Percentiles rank a stretch among this genome's conserved stretches.
phyloP scores from a whole-genome alignment of 2,888 invertebrate genomes.

The Drosophila neotestacea region DNA sequence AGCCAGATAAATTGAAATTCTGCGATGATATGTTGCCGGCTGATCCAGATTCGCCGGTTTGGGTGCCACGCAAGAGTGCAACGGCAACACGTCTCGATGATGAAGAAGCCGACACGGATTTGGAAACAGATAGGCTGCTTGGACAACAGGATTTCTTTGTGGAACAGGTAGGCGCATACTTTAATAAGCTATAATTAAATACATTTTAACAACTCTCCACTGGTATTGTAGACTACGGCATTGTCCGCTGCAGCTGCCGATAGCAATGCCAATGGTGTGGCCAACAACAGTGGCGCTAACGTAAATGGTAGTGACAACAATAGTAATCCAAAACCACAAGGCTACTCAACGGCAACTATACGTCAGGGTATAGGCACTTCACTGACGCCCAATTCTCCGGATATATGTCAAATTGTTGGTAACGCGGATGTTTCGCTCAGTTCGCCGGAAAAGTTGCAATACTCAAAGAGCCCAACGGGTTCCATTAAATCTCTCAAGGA shows the following conservation, averaged over 20 bases:
- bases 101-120: conserved; percentile 98
- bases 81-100: conserved; percentile 84
- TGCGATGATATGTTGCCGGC: conserved; percentile 83
- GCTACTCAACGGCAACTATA: conserved; percentile 83
- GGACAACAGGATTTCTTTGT: conserved; percentile 97
- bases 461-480: conserved; percentile 87
- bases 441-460: conserved; percentile 84
- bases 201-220: not conserved
- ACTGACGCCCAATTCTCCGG: conserved; percentile 82
- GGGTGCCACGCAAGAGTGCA: conserved; percentile 82
- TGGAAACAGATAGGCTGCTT: conserved; percentile 97
- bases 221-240: conserved; percentile 48
- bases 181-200: not conserved
- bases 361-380: conserved; percentile 85
- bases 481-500: conserved; percentile 87
- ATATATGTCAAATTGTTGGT: conserved; percentile 83
- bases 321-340: conserved; percentile 75
- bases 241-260: conserved; percentile 55
- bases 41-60: conserved; percentile 84
- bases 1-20: conserved; percentile 84
- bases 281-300: conserved; percentile 44
- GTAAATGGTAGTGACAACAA: conserved; percentile 31
- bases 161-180: conserved; percentile 85
- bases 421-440: conserved; percentile 75
- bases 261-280: conserved; percentile 60